Percentiles rank a stretch among this genome's conserved stretches.
Evolutionary conservation across 2,113 vertebrate genomes (phyloP).

Genomic region (Corythornis cristatus): DNA sequence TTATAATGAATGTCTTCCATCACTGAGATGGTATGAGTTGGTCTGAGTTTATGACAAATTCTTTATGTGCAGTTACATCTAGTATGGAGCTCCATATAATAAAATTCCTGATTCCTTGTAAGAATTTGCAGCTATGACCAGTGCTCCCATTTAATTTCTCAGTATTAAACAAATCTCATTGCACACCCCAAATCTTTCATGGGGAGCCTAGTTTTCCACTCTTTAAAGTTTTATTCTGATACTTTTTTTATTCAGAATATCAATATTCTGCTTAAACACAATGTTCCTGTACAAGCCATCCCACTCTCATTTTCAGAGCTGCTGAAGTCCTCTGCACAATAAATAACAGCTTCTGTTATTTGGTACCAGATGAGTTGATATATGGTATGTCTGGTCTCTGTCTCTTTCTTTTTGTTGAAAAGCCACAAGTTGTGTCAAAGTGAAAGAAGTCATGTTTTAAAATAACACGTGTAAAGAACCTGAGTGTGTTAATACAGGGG

Average conservation of each 20-base stretch:
- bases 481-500: background rate
- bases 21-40: background rate
- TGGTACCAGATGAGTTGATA: background rate
- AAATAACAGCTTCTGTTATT: background rate
- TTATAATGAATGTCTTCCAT: background rate
- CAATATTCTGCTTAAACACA: background rate
- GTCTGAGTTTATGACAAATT: background rate
- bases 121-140: background rate
- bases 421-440: background rate
- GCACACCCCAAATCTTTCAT: background rate
- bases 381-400: background rate
- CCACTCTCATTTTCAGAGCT: background rate
- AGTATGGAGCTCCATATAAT: background rate
- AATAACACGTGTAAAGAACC: background rate
- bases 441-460: background rate
- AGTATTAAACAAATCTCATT: background rate
- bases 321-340: background rate
- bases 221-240: background rate
- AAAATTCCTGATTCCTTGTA: background rate
- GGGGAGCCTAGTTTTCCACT: background rate
- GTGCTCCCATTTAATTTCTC: background rate
- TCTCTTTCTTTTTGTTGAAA: slow-evolving; percentile 6
- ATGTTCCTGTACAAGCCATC: background rate
- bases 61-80: background rate
- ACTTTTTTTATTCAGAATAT: background rate